Base-by-base conservation (phyloP, 2,113 vertebrate genomes). In the Plotosus lineatus region DNA sequence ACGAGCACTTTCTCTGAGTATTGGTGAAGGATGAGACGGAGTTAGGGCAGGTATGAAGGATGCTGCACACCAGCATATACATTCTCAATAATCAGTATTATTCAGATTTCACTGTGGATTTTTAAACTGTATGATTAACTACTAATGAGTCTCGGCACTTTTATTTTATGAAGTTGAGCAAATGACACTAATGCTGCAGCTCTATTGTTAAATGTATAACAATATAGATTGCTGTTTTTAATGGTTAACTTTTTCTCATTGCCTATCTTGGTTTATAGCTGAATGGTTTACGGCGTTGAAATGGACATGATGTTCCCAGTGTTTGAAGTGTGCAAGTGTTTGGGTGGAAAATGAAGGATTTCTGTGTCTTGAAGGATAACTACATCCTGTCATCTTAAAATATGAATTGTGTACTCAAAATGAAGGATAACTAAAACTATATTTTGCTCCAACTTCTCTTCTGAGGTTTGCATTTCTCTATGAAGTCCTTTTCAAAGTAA, bases 21-120 rank as follows among this genome's bases (percentile, higher is more conserved):
- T 91, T 87, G 85, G 77, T 74, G 77, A 74, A 53, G 33, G 44
- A 79, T 81, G 78, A 78, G 77, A 89, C 53, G 51, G 42, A 71
- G 77, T 40, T 82, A 86, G 55, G 74, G 53, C 77, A 44, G 79
- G 84, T 86, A 80, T 84, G 77, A 84, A 80, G 81, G 81, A 85
- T 76, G 21, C 50, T 85, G 76, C 42, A 72, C 79, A 33, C 53
- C 76, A 66, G 86, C 86, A 46, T 79, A 68, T 74, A 38, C 76
- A 82, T 87, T 80, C 79, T 81, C 85, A 87, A 87, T 89, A 80
- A 87, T 89, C 90, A 93, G 93, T 93, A 90, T 93, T 93, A 93
- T 87, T 81, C 78, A 80, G 66, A 82, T 85, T 80, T 77, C 65
- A 82, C 78, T 89, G 84, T 90, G 75, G 80, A 63, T 86, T 88